These are phyloP conservation scores for Podiceps cristatus DNA, from an alignment of 2,113 vertebrate species.

Conservation along the genomic window DNA sequence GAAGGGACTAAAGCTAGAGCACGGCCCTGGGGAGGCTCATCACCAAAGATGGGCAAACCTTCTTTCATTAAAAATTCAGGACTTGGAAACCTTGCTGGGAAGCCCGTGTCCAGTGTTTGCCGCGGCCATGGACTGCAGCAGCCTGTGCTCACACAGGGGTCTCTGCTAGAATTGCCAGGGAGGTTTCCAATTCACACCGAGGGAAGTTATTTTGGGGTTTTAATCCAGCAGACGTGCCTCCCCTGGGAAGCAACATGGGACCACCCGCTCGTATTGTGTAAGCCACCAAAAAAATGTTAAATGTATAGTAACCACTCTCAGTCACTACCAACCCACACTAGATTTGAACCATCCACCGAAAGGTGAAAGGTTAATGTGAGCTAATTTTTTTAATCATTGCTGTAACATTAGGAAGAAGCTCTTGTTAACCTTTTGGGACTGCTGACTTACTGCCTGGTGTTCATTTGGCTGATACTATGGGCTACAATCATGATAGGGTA, in stretches of 20 bases:
- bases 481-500: constrained; percentile 31
- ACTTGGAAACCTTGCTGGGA: neutral
- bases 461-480: constrained; percentile 41
- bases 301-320: neutral
- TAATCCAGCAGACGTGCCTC: neutral
- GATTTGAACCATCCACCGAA: constrained; percentile 17
- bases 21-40: neutral
- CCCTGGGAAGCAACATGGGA: neutral
- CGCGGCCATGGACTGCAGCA: neutral
- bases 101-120: neutral
- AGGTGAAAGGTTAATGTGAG: constrained; percentile 50
- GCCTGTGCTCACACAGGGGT: neutral
- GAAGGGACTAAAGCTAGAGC: neutral
- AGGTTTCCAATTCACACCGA: constrained; percentile 33
- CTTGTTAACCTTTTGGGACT: constrained; percentile 62
- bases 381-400: constrained; percentile 55
- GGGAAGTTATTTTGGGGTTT: neutral
- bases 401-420: constrained; percentile 63
- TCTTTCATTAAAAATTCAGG: neutral
- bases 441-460: constrained; percentile 49
- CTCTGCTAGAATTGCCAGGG: neutral
- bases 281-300: constrained; percentile 1
- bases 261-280: neutral
- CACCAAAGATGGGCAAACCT: neutral
- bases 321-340: neutral